A percentile compares a stretch with the other conserved stretches of the same genome.
Conservation (phyloP, 1,140 invertebrate species). For the Pseudomyrmex gracilis region DNA sequence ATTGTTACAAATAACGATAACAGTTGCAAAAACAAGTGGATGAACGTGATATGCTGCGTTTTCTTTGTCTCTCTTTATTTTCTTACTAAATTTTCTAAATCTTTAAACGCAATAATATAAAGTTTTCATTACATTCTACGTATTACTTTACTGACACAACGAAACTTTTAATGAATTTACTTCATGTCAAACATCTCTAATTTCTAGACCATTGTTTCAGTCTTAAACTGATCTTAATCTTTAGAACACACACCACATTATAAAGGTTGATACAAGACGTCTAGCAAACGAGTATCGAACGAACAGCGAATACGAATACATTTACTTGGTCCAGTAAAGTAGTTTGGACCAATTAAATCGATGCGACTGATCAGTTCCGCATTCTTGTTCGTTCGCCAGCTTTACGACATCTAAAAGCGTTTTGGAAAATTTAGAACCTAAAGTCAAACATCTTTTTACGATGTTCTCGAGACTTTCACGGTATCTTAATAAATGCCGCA, state of each 20-base stretch:
- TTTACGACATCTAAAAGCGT: background rate
- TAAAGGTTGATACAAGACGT: too few relatives aligned
- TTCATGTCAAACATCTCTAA: background rate
- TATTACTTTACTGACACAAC: slow-evolving; percentile 15
- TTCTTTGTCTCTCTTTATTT: too few relatives aligned
- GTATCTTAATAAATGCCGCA: background rate
- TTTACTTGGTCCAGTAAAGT: too few relatives aligned
- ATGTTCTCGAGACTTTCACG: slow-evolving; percentile 21
- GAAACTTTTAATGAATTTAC: slow-evolving; percentile 38
- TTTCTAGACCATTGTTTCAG: slow-evolving; percentile 34
- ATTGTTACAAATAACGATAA: slow-evolving; percentile 32
- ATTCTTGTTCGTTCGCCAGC: too few relatives aligned
- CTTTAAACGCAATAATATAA: background rate
- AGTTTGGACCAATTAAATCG: too few relatives aligned
- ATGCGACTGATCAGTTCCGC: too few relatives aligned
- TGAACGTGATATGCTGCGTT: slow-evolving; percentile 15
- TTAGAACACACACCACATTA: background rate
- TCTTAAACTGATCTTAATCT: slow-evolving; percentile 33
- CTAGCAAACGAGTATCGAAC: too few relatives aligned
- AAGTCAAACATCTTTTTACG: background rate
- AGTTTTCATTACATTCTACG: too few relatives aligned
- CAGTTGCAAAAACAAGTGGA: slow-evolving; percentile 23
- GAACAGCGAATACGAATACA: too few relatives aligned
- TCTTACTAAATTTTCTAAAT: slow-evolving; percentile 3
- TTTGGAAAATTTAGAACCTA: slow-evolving; percentile 7